A percentile compares a stretch with the other conserved stretches of the same genome.
phyloP scores from a whole-genome alignment of 2,797 vertebrate genomes.

The Brotula barbata region DNA sequence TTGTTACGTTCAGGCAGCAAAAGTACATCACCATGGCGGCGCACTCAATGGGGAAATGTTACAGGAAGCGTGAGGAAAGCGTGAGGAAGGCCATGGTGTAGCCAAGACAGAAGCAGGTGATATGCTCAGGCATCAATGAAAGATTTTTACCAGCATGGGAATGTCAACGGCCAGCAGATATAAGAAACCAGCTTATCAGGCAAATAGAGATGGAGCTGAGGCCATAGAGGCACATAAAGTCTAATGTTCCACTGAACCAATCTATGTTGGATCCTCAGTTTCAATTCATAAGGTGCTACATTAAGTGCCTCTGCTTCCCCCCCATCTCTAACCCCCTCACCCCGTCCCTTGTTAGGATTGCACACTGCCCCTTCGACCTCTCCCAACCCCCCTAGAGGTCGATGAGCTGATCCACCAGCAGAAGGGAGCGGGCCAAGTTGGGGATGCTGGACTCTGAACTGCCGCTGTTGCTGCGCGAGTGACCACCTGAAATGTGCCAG shows the following conservation, averaged over 20 bases:
- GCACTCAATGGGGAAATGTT: constrained; percentile 56
- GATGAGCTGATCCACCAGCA: constrained; percentile 99
- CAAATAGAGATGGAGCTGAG: constrained; percentile 75
- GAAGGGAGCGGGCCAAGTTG: constrained; percentile 98
- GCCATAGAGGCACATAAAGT: constrained; percentile 80
- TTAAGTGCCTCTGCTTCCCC: constrained; percentile 57
- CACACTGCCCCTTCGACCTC: constrained; percentile 75
- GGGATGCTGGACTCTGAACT: constrained; percentile 99
- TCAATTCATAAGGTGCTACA: constrained; percentile 70
- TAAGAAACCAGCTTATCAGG: constrained; percentile 69
- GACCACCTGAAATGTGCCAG: constrained; percentile 95
- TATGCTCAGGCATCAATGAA: constrained; percentile 59
- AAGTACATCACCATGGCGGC: constrained; percentile 35
- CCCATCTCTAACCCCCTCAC: constrained; percentile 45
- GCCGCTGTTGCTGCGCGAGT: constrained; percentile 99
- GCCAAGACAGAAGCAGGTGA: constrained; percentile 64
- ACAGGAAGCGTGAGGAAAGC: constrained; percentile 66
- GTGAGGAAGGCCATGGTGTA: constrained; percentile 60
- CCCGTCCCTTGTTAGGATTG: constrained; percentile 58
- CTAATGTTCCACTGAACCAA: constrained; percentile 48
- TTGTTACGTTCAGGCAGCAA: constrained; percentile 27
- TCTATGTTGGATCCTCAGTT: constrained; percentile 51
- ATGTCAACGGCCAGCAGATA: constrained; percentile 61
- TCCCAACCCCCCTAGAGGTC: constrained; percentile 90
- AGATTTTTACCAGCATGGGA: constrained; percentile 52